phyloP scores from a whole-genome alignment of 2,888 invertebrate genomes.

The Octonoba sinensis region DNA sequence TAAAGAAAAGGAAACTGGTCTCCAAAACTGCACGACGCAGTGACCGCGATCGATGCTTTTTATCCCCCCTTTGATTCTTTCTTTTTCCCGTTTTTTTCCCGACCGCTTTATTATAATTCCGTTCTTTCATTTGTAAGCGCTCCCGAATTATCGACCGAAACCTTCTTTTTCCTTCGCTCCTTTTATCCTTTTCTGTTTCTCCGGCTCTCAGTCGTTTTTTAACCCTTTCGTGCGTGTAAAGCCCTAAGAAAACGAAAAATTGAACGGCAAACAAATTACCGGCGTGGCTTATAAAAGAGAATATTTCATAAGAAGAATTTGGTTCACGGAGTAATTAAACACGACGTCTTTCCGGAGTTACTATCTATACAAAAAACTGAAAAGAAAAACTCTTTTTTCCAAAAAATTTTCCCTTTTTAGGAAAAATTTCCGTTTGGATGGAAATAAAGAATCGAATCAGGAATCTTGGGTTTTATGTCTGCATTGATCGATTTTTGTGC shows the following conservation, averaged over 20 bases:
- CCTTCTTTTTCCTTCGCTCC: neutral
- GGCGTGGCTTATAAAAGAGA: conserved; percentile 32
- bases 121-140: conserved; percentile 46
- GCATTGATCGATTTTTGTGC: too few relatives aligned
- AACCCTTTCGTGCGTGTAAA: conserved; percentile 44
- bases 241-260: conserved; percentile 48
- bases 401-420: too few relatives aligned
- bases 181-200: conserved; percentile 19
- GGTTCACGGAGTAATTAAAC: conserved; percentile 60
- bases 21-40: too few relatives aligned
- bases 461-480: too few relatives aligned
- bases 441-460: too few relatives aligned
- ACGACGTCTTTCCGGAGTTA: conserved; percentile 45
- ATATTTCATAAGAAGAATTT: conserved; percentile 54
- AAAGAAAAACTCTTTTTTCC: too few relatives aligned
- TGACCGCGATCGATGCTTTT: conserved; percentile 27
- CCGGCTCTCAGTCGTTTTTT: conserved; percentile 25
- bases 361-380: too few relatives aligned
- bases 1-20: conserved; percentile 19
- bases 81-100: conserved; percentile 22
- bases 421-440: too few relatives aligned
- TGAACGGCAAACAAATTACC: conserved; percentile 56
- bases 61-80: conserved; percentile 29
- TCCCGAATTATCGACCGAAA: conserved; percentile 60
- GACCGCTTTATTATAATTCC: conserved; percentile 49